Conservation (phyloP, 1,140 invertebrate genomes). For the Agraylea sexmaculata region DNA sequence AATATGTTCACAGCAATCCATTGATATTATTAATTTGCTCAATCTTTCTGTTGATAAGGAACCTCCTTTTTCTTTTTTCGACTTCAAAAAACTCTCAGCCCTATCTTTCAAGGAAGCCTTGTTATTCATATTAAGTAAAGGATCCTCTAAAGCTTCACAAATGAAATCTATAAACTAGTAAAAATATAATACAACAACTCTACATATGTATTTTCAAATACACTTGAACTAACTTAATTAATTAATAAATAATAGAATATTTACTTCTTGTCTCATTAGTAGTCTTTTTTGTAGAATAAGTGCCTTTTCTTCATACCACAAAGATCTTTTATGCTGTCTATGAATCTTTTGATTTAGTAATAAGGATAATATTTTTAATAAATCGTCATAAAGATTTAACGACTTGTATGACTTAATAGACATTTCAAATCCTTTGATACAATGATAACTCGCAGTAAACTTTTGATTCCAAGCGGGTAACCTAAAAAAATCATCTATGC, state of each 20-base stretch:
- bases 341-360: slow-evolving; percentile 26
- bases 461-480: slow-evolving; percentile 9
- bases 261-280: too few relatives aligned
- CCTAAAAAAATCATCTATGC: slow-evolving; percentile 11
- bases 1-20: too few relatives aligned
- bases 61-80: too few relatives aligned
- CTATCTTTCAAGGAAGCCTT: slow-evolving; percentile 13
- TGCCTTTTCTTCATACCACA: slow-evolving; percentile 33
- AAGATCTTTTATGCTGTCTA: slow-evolving; percentile 27
- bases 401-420: slow-evolving; percentile 11
- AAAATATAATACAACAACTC: too few relatives aligned
- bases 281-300: slow-evolving; percentile 30
- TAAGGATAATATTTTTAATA: slow-evolving; percentile 24
- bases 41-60: too few relatives aligned
- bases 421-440: slow-evolving; percentile 14
- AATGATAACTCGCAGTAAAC: slow-evolving; percentile 14
- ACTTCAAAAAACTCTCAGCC: slow-evolving; percentile 7
- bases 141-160: slow-evolving; percentile 12
- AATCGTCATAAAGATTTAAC: slow-evolving; percentile 6
- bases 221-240: too few relatives aligned
- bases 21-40: too few relatives aligned
- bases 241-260: too few relatives aligned
- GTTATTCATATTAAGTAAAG: slow-evolving; percentile 10
- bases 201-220: too few relatives aligned
- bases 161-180: too few relatives aligned